Evolutionary conservation across 2,888 invertebrate species (phyloP).

Genomic region (Macrostomum cliftonense): DNA sequence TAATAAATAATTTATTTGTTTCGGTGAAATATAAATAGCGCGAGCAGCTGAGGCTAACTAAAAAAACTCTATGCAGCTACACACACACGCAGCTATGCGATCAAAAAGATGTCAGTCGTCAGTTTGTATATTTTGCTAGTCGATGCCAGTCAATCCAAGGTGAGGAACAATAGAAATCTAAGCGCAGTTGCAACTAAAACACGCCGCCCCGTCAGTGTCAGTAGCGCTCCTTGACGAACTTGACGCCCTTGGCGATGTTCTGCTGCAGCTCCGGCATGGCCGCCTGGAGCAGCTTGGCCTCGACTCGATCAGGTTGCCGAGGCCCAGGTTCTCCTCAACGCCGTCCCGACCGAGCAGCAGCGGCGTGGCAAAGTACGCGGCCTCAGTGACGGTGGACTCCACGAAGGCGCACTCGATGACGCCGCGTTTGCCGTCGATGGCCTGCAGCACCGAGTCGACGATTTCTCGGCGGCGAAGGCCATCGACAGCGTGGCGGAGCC

Average conservation of each 20-base stretch:
- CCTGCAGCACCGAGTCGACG: slow-evolving; percentile 61
- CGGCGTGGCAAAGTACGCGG: slow-evolving; percentile 80
- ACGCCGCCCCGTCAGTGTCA: not conserved
- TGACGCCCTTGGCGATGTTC: slow-evolving; percentile 80
- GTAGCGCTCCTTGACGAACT: slow-evolving; percentile 47
- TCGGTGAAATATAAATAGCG: no score
- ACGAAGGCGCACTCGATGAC: slow-evolving; percentile 83
- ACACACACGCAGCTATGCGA: no score
- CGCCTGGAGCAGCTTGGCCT: slow-evolving; percentile 58
- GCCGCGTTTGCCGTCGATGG: slow-evolving; percentile 63
- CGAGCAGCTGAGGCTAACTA: no score
- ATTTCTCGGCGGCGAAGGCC: slow-evolving; percentile 90
- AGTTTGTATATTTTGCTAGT: no score
- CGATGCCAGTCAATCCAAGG: no score
- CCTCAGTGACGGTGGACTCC: slow-evolving; percentile 61
- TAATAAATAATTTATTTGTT: no score
- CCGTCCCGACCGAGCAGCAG: slow-evolving; percentile 62
- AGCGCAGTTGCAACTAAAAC: no score
- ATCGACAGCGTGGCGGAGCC: slow-evolving; percentile 94
- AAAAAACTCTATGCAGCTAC: no score
- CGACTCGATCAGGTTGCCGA: slow-evolving; percentile 65
- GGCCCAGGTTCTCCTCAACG: slow-evolving; percentile 73
- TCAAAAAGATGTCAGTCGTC: no score
- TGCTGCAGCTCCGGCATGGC: slow-evolving; percentile 79
- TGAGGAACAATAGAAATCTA: no score